Conservation (phyloP, 2,797 vertebrate genomes). For the Myotis planiceps region DNA sequence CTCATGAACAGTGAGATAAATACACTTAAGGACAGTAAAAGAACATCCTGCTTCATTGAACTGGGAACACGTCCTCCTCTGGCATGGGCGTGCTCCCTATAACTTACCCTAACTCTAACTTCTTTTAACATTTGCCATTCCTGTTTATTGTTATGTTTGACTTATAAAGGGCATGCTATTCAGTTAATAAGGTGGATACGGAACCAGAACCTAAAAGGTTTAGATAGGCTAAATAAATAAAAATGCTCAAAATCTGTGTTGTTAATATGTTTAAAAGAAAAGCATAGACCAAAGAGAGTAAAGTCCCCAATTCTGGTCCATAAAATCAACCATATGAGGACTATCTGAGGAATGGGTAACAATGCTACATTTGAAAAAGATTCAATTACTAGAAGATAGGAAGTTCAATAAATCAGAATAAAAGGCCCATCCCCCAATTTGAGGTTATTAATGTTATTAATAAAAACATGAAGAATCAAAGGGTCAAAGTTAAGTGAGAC, state of each 20-base stretch:
- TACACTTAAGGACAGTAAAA: background rate
- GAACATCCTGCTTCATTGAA: background rate
- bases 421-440: background rate
- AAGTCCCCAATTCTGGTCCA: background rate
- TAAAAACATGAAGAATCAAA: slow-evolving; percentile 12
- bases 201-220: background rate
- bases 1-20: background rate
- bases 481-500: background rate
- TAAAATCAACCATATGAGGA: background rate
- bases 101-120: background rate
- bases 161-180: background rate
- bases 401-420: background rate
- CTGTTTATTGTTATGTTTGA: background rate
- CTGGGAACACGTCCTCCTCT: background rate
- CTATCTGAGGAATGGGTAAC: background rate
- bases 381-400: background rate
- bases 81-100: background rate
- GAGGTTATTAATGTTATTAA: background rate
- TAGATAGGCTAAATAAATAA: background rate
- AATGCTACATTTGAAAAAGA: background rate
- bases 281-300: background rate
- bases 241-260: slow-evolving; percentile 1
- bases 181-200: slow-evolving; percentile 1
- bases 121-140: slow-evolving; percentile 34
- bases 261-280: slow-evolving; percentile 33